These are phyloP conservation scores for Morbakka virulenta DNA, from an alignment of 30 jellyfish, hydroid and myxozoan species.

Conservation along the genomic window DNA sequence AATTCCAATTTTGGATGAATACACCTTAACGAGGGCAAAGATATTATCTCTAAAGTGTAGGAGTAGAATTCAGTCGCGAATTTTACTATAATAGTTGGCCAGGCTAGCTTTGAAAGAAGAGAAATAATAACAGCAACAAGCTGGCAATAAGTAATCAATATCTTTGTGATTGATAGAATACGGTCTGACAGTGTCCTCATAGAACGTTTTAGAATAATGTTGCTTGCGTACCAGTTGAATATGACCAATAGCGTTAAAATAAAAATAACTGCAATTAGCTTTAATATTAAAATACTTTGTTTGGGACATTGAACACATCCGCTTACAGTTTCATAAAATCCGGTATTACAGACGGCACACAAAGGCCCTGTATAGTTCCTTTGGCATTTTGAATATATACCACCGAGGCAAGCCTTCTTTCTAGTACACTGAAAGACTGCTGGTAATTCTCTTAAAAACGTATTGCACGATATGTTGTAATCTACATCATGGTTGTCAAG, in stretches of 20 bases:
- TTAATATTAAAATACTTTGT: neutral
- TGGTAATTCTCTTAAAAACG: constrained; percentile 19
- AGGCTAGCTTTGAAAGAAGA: constrained; percentile 1
- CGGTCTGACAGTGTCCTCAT: constrained; percentile 33
- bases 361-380: constrained; percentile 18
- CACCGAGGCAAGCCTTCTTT: constrained; percentile 34
- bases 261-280: neutral
- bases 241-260: neutral
- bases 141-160: constrained; percentile 48
- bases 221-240: constrained; percentile 2
- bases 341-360: constrained; percentile 41
- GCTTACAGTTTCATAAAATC: neutral
- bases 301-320: constrained; percentile 40
- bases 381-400: constrained; percentile 21
- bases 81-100: constrained; percentile 17
- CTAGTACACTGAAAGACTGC: constrained; percentile 10
- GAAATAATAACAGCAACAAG: neutral
- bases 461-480: constrained; percentile 6
- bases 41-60: constrained; percentile 7
- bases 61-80: neutral
- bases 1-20: constrained; percentile 31
- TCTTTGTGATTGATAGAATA: constrained; percentile 35
- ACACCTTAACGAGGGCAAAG: constrained; percentile 38
- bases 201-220: neutral
- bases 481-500: neutral